phyloP scores from a whole-genome alignment of 2,888 invertebrate species.

The Mantis religiosa region DNA sequence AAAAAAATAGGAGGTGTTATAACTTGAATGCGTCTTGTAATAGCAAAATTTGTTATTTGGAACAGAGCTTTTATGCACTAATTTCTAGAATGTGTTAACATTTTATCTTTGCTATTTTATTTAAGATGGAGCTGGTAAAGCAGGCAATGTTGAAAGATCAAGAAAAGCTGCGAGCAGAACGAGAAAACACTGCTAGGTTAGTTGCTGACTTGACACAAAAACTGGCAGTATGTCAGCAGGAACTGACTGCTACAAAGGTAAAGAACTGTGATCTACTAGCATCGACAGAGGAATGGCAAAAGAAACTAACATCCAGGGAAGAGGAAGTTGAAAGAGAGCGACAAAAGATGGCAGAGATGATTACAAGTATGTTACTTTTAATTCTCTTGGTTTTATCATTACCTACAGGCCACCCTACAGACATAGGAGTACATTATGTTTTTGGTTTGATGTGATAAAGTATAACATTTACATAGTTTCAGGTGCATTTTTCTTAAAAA shows the following conservation, averaged over 20 bases:
- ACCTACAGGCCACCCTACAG: too few relatives aligned
- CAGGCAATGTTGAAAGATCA: not conserved
- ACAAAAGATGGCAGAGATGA: not conserved
- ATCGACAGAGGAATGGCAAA: not conserved
- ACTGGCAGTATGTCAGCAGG: not conserved
- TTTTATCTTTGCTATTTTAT: not conserved
- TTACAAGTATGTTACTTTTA: not conserved
- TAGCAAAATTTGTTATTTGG: too few relatives aligned
- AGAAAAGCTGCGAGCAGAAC: not conserved
- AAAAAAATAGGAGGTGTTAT: too few relatives aligned
- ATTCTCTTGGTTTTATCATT: not conserved
- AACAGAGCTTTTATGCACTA: too few relatives aligned
- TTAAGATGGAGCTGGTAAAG: constrained; percentile 1
- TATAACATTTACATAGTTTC: too few relatives aligned
- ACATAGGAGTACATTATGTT: too few relatives aligned
- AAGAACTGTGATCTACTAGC: not conserved
- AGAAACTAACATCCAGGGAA: not conserved
- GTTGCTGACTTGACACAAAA: not conserved
- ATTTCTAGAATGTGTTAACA: too few relatives aligned
- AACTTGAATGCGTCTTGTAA: too few relatives aligned
- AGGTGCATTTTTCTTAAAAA: too few relatives aligned
- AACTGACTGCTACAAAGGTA: not conserved
- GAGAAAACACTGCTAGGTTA: not conserved
- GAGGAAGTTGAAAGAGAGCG: not conserved
- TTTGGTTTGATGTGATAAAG: too few relatives aligned